These are phyloP conservation scores for Sphenopsis melanotis DNA, from an alignment of 2,797 vertebrate species.

Conservation along the genomic window DNA sequence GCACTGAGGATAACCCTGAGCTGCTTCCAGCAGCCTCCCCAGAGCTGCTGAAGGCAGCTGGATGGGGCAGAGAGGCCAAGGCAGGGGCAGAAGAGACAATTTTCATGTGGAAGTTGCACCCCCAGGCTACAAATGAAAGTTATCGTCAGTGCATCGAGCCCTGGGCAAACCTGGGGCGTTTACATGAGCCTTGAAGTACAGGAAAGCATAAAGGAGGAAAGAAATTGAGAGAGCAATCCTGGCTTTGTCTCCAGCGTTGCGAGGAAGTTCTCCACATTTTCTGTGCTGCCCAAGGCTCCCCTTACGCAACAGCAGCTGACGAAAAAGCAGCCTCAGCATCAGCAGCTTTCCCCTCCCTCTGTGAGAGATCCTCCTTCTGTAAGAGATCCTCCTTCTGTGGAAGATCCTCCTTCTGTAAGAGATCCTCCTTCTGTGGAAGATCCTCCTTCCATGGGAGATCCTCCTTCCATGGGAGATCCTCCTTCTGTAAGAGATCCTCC, in stretches of 20 bases:
- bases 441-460: background rate
- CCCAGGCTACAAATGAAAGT: background rate
- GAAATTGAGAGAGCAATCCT: background rate
- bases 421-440: too few species aligned
- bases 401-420: background rate
- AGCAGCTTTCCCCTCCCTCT: background rate
- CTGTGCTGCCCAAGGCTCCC: constrained; percentile 1
- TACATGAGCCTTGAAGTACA: background rate
- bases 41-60: background rate
- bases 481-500: background rate
- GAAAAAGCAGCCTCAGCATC: constrained; percentile 41
- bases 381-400: background rate
- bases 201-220: background rate
- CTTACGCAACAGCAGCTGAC: background rate
- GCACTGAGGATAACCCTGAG: background rate
- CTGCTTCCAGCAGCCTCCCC: background rate
- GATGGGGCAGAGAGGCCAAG: background rate
- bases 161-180: background rate
- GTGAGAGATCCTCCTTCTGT: background rate
- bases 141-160: background rate
- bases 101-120: background rate
- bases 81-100: background rate
- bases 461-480: background rate
- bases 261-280: background rate
- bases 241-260: fast-evolving